Base-by-base conservation (phyloP, 2,797 vertebrate genomes). In the Glyptemys insculpta region DNA sequence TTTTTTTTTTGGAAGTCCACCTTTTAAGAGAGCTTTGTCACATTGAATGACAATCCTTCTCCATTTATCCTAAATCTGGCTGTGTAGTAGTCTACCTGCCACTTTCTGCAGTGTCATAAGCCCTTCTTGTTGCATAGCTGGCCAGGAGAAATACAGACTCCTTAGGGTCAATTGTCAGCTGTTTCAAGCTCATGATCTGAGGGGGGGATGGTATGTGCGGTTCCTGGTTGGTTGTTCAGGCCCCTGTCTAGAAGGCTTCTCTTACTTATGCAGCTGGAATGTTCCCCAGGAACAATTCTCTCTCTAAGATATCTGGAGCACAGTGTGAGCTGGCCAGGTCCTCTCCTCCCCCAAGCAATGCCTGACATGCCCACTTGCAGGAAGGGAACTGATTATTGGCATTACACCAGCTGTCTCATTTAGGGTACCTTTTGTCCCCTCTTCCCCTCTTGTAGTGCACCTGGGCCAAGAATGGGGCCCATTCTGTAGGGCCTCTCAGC, bases 161-260 rank as follows among this genome's bases (percentile, higher is more conserved):
- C 62, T 47, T 27, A 37, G 87, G 52, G 59, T 87, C 0, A 2
- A 2, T 57, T 81, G n/a, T 37, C 50, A 12, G 11, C 23, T 76
- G 50, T 86, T 74, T 5, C 81, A 53, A 44, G 41, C 25, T 44
- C 37, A 44, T 74, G 37, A 15, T 68, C 65, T 72, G 21, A 23
- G 11, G 3, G 23, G 23, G 23, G 6, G 47, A 50, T 44, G 53
- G 41, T 44, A 11, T 65, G 34, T 65, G 19, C 5, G n/a, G 31
- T 8, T n/a, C 65, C 3, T 72, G n/a, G 19, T 23, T 37, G 83
- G 19, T 49, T 12, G 53, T 49, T 83, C 18, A 82, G 78, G 57
- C 44, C 81, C 84, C 80, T 87, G 25, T 79, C 57, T 52, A 84
- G 85, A 15, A 83, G 88, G 83, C 54, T 94, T 74, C 74, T 95